These are phyloP conservation scores for Poliocrania exsul DNA, from an alignment of 2,797 vertebrate species.

Conservation along the genomic window DNA sequence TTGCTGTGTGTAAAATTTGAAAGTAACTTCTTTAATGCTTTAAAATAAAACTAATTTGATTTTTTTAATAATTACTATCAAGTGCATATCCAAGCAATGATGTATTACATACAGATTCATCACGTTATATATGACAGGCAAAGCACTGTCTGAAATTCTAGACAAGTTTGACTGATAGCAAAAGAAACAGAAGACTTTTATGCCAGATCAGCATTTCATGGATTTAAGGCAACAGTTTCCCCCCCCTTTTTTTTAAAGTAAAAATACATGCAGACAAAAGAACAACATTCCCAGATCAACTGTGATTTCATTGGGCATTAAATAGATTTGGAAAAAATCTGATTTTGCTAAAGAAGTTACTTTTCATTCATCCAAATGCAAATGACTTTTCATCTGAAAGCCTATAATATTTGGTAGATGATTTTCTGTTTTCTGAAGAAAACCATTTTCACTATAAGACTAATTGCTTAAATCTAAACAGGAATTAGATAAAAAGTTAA, in stretches of 20 bases:
- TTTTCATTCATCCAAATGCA: not conserved
- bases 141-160: not conserved
- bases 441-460: not conserved
- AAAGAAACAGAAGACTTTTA: not conserved
- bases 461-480: not conserved
- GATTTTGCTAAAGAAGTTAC: not conserved
- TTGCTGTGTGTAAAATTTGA: not conserved
- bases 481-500: not conserved
- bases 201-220: not conserved
- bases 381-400: not conserved
- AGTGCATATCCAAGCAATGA: not conserved
- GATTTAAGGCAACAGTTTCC: not conserved
- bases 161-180: not conserved
- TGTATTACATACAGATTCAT: not conserved
- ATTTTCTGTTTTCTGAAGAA: not conserved
- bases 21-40: not conserved
- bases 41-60: not conserved
- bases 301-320: not conserved
- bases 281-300: accelerated
- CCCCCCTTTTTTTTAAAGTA: not conserved
- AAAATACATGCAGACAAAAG: not conserved
- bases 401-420: not conserved
- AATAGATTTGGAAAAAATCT: not conserved
- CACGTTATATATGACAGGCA: not conserved
- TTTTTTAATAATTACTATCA: not conserved